Conservation (phyloP, 2,797 vertebrate species). For the Oreortyx pictus region DNA sequence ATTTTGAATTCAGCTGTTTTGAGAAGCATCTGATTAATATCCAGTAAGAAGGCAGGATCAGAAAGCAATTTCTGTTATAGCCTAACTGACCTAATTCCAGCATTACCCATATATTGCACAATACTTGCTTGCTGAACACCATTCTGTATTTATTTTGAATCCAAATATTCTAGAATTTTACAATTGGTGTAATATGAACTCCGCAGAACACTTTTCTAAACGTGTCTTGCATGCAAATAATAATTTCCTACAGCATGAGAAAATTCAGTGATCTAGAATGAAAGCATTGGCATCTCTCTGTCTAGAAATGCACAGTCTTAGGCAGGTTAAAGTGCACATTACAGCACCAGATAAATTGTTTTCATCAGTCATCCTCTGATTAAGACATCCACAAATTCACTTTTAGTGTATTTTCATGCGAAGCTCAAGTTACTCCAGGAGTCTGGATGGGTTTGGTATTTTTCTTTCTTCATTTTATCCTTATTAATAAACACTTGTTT, state of each 20-base stretch:
- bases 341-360: background rate
- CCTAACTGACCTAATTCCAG: constrained; percentile 50
- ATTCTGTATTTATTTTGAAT: background rate
- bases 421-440: background rate
- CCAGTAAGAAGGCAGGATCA: constrained; percentile 5
- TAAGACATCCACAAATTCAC: background rate
- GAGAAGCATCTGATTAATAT: background rate
- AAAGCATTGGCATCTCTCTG: background rate
- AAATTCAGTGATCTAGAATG: background rate
- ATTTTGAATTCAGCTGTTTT: background rate
- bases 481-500: background rate
- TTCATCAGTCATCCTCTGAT: background rate
- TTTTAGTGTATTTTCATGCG: background rate
- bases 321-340: background rate
- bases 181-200: background rate
- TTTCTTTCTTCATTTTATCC: background rate
- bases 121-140: background rate
- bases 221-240: background rate
- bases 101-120: constrained; percentile 12
- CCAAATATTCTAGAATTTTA: background rate
- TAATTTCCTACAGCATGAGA: background rate
- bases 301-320: background rate
- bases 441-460: background rate
- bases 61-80: constrained; percentile 27
- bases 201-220: background rate